phyloP scores from a whole-genome alignment of 2,797 vertebrate species.

The Lithobates pipiens region DNA sequence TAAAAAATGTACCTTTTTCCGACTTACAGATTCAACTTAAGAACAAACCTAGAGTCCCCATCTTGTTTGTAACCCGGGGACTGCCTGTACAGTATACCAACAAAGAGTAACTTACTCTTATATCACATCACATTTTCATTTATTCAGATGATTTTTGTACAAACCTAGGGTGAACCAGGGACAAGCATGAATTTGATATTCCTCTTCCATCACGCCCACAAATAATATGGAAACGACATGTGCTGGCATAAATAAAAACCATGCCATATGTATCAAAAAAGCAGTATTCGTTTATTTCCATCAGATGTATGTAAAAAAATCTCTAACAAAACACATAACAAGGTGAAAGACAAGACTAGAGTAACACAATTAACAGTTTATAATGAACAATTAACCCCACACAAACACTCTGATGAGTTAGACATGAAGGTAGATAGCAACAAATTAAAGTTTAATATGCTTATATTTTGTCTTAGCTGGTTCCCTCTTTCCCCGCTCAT shows the following conservation, averaged over 20 bases:
- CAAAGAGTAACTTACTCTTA: not conserved
- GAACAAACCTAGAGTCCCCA: no score
- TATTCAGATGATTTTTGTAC: slow-evolving; percentile 4
- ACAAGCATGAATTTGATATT: slow-evolving; percentile 55
- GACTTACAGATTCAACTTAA: no score
- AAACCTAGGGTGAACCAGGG: slow-evolving; percentile 48
- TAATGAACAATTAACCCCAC: not conserved
- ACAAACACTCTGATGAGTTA: not conserved
- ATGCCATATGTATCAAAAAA: slow-evolving; percentile 58
- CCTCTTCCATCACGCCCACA: slow-evolving; percentile 53
- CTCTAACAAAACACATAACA: not conserved
- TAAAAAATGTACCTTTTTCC: no score
- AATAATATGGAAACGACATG: slow-evolving; percentile 62
- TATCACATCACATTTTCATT: not conserved
- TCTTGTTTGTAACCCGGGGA: no score
- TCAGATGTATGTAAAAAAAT: slow-evolving; percentile 30
- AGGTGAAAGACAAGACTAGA: not conserved
- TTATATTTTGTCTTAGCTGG: no score
- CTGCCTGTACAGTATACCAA: not conserved
- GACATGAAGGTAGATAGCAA: no score
- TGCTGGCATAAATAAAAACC: slow-evolving; percentile 52
- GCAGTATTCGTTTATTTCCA: slow-evolving; percentile 34
- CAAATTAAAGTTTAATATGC: no score
- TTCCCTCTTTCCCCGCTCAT: no score
- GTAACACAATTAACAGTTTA: not conserved